These are phyloP conservation scores for Syngnathus rostellatus DNA, from an alignment of 2,797 vertebrate genomes.

Conservation along the genomic window DNA sequence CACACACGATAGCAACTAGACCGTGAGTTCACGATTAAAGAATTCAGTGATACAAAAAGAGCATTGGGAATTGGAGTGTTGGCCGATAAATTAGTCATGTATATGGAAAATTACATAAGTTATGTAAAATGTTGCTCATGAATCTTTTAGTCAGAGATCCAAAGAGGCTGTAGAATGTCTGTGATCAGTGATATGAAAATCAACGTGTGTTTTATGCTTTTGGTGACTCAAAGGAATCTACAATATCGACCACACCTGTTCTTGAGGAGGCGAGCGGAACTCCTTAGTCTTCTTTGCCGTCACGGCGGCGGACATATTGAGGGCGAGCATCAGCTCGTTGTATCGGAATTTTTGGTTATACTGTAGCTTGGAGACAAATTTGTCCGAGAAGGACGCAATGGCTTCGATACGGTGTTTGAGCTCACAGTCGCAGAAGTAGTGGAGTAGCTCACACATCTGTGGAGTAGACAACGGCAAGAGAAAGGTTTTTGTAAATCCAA, in stretches of 20 bases:
- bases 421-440: conserved; percentile 98
- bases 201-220: background rate
- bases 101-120: conserved; percentile 22
- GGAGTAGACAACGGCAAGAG: conserved; percentile 9
- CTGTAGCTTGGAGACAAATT: conserved; percentile 90
- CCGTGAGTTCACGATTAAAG: conserved; percentile 10
- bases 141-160: conserved; percentile 29
- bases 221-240: no score
- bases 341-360: conserved; percentile 97
- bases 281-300: conserved; percentile 96
- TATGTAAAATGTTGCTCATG: conserved; percentile 21
- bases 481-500: no score
- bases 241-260: conserved; percentile 74
- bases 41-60: conserved; percentile 13
- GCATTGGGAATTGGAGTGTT: conserved; percentile 5
- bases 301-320: conserved; percentile 97
- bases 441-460: conserved; percentile 97
- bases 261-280: conserved; percentile 97
- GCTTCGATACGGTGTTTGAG: conserved; percentile 94
- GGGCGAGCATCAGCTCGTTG: conserved; percentile 94
- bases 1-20: background rate
- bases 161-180: conserved; percentile 12
- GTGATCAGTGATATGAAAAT: conserved; percentile 10
- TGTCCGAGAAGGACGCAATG: conserved; percentile 93
- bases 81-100: conserved; percentile 31